phyloP scores from a whole-genome alignment of 2,888 invertebrate genomes.

The Beris morrisii region DNA sequence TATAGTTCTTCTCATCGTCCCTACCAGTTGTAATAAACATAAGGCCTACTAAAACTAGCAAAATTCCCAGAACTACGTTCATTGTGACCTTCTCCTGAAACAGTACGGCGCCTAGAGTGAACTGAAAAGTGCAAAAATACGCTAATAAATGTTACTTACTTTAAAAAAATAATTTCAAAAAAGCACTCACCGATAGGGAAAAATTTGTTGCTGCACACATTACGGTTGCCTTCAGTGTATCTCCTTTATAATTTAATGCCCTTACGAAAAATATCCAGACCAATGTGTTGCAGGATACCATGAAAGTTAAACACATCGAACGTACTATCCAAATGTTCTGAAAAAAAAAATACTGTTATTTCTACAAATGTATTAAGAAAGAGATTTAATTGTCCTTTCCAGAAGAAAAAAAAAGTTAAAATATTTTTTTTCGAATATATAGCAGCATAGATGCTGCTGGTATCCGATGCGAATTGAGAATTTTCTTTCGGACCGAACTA shows the following conservation, averaged over 20 bases:
- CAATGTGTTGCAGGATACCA: constrained; percentile 61
- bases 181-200: constrained; percentile 59
- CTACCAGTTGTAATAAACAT: constrained; percentile 48
- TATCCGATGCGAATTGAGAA: too few species aligned
- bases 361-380: too few species aligned
- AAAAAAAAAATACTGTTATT: constrained; percentile 41
- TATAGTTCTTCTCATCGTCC: constrained; percentile 45
- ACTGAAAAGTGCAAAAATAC: constrained; percentile 5
- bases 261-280: constrained; percentile 64
- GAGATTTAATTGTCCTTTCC: too few species aligned
- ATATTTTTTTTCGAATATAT: too few species aligned
- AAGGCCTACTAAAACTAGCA: constrained; percentile 16
- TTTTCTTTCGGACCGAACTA: too few species aligned
- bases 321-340: constrained; percentile 50
- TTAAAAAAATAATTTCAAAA: not conserved
- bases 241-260: constrained; percentile 60
- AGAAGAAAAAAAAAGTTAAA: too few species aligned
- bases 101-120: constrained; percentile 2
- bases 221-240: constrained; percentile 63
- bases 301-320: constrained; percentile 55
- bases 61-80: not conserved
- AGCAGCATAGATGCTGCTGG: too few species aligned
- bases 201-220: constrained; percentile 65
- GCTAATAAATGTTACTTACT: not conserved
- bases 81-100: constrained; percentile 10